Conservation (phyloP, 2,113 vertebrate genomes). For the Apistogramma diplotaenia region DNA sequence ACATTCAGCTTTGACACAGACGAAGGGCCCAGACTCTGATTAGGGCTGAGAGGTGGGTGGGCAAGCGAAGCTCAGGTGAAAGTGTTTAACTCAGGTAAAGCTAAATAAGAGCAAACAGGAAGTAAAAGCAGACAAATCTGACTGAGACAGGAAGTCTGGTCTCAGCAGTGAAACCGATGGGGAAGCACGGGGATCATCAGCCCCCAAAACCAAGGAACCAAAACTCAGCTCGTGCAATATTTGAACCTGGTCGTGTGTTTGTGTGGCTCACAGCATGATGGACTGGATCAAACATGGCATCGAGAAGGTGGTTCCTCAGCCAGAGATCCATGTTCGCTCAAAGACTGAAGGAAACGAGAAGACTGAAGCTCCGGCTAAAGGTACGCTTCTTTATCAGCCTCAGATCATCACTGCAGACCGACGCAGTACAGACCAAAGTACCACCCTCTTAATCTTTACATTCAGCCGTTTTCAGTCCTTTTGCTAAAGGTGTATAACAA, state of each 20-base stretch:
- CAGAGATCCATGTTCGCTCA: constrained; percentile 30
- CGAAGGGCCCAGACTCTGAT: neutral
- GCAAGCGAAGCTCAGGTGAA: neutral
- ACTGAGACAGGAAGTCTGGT: neutral
- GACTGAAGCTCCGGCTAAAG: constrained; percentile 22
- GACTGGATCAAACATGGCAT: constrained; percentile 75
- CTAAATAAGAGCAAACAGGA: neutral
- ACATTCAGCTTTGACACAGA: neutral
- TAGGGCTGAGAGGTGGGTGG: neutral
- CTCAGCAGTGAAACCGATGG: too few relatives aligned
- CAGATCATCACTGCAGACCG: neutral
- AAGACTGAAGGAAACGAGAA: constrained; percentile 18
- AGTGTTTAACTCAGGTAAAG: neutral
- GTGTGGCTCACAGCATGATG: constrained; percentile 61
- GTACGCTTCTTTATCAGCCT: neutral
- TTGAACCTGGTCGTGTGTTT: neutral
- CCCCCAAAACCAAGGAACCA: neutral
- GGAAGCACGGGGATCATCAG: neutral
- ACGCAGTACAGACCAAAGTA: too few relatives aligned
- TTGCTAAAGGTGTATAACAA: too few relatives aligned
- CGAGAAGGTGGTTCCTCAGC: constrained; percentile 76
- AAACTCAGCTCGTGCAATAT: neutral
- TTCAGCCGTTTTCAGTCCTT: too few relatives aligned
- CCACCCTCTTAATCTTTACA: too few relatives aligned
- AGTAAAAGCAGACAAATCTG: neutral